These are phyloP conservation scores for Allolobophora icterica DNA, from an alignment of 2,888 invertebrate species.

Conservation along the genomic window DNA sequence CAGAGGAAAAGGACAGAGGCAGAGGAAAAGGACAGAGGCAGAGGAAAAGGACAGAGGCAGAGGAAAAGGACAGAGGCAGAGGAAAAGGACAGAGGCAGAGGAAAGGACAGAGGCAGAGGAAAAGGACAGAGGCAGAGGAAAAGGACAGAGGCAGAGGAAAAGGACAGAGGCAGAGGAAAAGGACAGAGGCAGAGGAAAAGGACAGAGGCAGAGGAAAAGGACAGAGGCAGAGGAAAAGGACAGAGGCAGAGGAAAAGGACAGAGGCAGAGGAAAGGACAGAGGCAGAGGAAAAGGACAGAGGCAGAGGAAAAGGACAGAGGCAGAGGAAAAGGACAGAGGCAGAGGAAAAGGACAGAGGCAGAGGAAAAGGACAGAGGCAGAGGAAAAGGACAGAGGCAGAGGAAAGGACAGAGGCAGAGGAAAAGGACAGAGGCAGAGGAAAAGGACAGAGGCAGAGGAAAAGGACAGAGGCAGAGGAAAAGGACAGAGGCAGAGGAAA, in stretches of 20 bases:
- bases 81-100: not conserved
- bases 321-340: not conserved
- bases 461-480: not conserved
- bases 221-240: not conserved
- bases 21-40: not conserved
- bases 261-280: not conserved
- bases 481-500: not conserved
- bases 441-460: not conserved
- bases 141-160: not conserved
- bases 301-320: not conserved
- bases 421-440: not conserved
- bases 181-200: not conserved
- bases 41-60: not conserved
- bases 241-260: not conserved
- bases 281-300: not conserved
- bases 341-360: not conserved
- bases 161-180: not conserved
- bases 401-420: not conserved
- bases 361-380: not conserved
- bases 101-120: not conserved
- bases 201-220: not conserved
- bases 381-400: not conserved
- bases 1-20: not conserved
- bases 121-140: not conserved
- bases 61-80: not conserved